A percentile compares a stretch with the other conserved stretches of the same genome.
Evolutionary conservation across 2,113 vertebrate genomes (phyloP).

Genomic region (Vireo altiloquus): DNA sequence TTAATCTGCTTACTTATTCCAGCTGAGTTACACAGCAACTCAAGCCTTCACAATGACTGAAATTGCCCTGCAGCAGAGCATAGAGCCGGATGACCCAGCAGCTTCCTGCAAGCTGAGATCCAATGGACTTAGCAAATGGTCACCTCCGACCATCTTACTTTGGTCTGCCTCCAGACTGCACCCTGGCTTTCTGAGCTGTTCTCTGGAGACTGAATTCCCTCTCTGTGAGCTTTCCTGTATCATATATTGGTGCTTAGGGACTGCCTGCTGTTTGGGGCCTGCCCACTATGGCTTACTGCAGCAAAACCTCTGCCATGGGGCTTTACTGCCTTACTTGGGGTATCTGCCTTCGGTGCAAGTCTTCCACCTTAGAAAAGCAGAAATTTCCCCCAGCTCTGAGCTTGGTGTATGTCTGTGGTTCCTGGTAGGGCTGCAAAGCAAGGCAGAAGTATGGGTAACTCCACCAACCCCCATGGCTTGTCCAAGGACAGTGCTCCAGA

Average conservation of each 20-base stretch:
- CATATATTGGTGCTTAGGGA: neutral
- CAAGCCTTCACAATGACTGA: constrained; percentile 11
- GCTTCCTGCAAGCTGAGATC: neutral
- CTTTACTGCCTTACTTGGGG: neutral
- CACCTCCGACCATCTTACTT: neutral
- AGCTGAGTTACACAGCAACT: constrained; percentile 5
- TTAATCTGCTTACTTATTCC: constrained; percentile 37
- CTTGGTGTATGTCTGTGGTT: neutral
- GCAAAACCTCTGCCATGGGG: neutral
- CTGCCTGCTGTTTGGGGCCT: neutral
- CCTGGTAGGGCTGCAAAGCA: neutral
- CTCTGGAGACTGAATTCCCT: neutral
- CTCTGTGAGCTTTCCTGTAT: neutral
- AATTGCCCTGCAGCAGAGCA: neutral
- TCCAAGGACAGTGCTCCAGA: neutral
- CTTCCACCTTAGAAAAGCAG: neutral
- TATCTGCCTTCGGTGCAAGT: neutral
- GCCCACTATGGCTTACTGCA: neutral
- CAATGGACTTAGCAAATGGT: neutral
- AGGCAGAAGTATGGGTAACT: neutral
- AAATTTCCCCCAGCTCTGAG: neutral
- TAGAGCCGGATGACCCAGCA: neutral
- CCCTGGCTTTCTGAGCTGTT: neutral
- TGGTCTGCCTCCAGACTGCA: neutral
- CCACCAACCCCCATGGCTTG: neutral